Evolutionary conservation across 1,140 invertebrate genomes (phyloP), one percentile per base, ranked within the genome.

Genomic region (Argopecten irradians): DNA sequence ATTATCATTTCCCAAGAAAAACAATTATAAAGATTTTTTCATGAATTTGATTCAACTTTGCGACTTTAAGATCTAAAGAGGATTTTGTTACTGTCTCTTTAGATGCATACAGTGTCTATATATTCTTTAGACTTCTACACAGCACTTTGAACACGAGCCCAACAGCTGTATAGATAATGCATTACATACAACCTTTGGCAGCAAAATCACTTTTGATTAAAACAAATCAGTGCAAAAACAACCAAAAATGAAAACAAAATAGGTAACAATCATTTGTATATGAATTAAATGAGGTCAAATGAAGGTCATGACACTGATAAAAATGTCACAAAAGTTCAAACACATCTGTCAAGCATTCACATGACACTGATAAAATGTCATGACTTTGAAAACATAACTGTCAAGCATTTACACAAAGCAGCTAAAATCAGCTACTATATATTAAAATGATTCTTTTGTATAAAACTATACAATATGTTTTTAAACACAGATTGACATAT

Each of bases 391-490:
- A 55, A 55, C 43, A 55, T 71, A 71, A 71, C 22, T 71, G 55
- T 71, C 55, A 71, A 71, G 55, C 55, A 71, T 71, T 28, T 71
- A 71, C 55, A 71, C 55, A 11, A 71, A 71, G 55, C 55, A 71
- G 55, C 55, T 71, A 71, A 71, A 28, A 71, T 71, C 55, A 71
- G 55, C 55, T 71, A 71, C 55, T 71, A 46, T 71, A 71, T 71
- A 71, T 71, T 71, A 71, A 71, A 71, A 71, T 71, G 55, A 71
- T 71, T 71, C 16, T 71, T 71, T 71, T 71, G 55, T 71, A 71
- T 71, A 71, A 71, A 71, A 71, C 55, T 71, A 71, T 71, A 71
- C 55, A 71, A 71, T 71, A n/a, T n/a, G n/a, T n/a, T 46, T 71
- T 71, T 3, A 71, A 71, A 71, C 55, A 28, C 28, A n/a, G 55